Evolutionary conservation across 2,797 vertebrate species (phyloP), one percentile per base, ranked within the genome.

Genomic region (Capromys pilorides): DNA sequence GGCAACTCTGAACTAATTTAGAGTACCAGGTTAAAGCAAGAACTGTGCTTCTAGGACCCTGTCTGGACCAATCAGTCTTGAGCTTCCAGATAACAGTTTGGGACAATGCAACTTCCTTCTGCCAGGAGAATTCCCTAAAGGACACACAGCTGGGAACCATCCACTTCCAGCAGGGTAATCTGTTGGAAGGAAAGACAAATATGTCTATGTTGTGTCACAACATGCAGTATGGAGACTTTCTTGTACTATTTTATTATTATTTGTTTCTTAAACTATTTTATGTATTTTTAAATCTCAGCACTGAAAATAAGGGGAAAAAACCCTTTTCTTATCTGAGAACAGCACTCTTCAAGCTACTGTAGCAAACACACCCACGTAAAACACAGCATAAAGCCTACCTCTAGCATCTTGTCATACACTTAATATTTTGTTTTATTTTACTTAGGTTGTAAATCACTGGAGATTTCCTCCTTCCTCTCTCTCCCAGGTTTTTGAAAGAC

Each of bases 361-460:
- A 41, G 62, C 11, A 93, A 61, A 54, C 54, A 62, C 24, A 31
- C 1, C 24, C n/a, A 83, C 16, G 31, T 18, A 28, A 64, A 7
- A 69, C 18, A n/a, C 49, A 85, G 13, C 45, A 36, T 33, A 51
- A 87, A 11, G 28, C 14, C 19, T 6, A 64, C 1, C 5, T 61
- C 6, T 24, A 28, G 5, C 11, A 57, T 12, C 54, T 78, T 3
- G 6, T 26, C 66, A 85, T 21, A 64, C 36, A 31, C 24, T 77
- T 41, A 39, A 1, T 39, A 66, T 19, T 93, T 93, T 45, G 28
- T 51, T 67, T 86, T 82, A 31, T 78, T 94, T 91, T 69, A 22
- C 31, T 24, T 84, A 2, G 31, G 28, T 54, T 89, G 89, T 45
- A 6, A 57, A 28, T 4, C 66, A 75, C 24, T 81, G 41, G 22